Percentiles rank a stretch among this genome's conserved stretches.
Evolutionary conservation across 2,113 vertebrate genomes (phyloP).

Genomic region (Arizona elegans): DNA sequence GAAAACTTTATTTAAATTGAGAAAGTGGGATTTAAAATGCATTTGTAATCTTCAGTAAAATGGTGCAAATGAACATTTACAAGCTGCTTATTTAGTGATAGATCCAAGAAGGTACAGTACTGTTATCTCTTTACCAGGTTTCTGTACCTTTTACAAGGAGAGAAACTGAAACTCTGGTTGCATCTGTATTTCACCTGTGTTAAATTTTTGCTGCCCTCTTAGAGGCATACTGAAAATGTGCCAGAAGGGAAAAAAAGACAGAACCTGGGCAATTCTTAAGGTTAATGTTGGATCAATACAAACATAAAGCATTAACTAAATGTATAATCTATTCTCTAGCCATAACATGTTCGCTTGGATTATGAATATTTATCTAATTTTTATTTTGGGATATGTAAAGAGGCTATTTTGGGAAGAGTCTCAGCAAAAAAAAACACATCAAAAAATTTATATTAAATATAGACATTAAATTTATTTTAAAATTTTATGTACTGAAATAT

Average conservation of each 20-base stretch:
- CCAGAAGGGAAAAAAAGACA: not conserved
- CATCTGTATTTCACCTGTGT: not conserved
- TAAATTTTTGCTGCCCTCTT: not conserved
- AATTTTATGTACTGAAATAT: not conserved
- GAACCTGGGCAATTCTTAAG: not conserved
- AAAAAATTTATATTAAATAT: not conserved
- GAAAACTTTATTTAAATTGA: constrained; percentile 31
- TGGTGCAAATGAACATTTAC: not conserved
- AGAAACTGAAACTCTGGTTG: not conserved
- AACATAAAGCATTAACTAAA: not conserved
- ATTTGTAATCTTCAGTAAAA: not conserved
- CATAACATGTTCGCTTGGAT: not conserved
- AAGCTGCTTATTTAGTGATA: not conserved
- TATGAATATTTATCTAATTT: not conserved
- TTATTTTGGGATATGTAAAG: not conserved
- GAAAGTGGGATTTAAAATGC: constrained; percentile 13
- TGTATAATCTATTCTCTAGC: not conserved
- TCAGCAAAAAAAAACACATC: not conserved
- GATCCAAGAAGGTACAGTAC: not conserved
- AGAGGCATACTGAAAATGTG: not conserved
- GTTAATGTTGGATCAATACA: not conserved
- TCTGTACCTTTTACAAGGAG: not conserved
- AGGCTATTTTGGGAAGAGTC: not conserved
- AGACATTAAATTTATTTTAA: not conserved
- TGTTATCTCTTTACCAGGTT: not conserved